These are phyloP conservation scores for Linnaemya tessellans DNA, from an alignment of 2,888 invertebrate genomes.

Conservation along the genomic window DNA sequence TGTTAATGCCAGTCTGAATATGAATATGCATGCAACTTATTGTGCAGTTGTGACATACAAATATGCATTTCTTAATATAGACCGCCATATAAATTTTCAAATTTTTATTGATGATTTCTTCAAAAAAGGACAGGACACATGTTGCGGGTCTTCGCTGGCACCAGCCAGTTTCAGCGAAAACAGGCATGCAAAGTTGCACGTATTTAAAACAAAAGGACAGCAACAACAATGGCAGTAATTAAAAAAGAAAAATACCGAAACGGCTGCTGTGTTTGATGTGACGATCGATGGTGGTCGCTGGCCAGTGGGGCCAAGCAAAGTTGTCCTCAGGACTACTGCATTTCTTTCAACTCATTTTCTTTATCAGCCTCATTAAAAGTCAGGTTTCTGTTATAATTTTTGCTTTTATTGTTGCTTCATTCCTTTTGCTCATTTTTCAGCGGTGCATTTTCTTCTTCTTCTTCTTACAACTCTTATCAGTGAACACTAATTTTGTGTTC, in stretches of 20 bases:
- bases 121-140: conserved; percentile 77
- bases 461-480: conserved; percentile 67
- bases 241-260: conserved; percentile 28
- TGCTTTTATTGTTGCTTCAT: conserved; percentile 1
- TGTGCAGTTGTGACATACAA: conserved; percentile 61
- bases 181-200: conserved; percentile 61
- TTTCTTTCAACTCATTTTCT: conserved; percentile 50
- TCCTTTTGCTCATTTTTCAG: conserved; percentile 29
- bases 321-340: conserved; percentile 64
- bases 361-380: conserved; percentile 71
- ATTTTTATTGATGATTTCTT: conserved; percentile 80
- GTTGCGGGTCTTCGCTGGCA: conserved; percentile 74
- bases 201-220: conserved; percentile 45
- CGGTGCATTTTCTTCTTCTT: conserved; percentile 7
- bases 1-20: neutral
- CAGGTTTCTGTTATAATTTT: conserved; percentile 65
- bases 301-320: conserved; percentile 38
- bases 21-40: neutral
- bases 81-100: conserved; percentile 78
- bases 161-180: conserved; percentile 38
- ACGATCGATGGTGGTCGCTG: conserved; percentile 45
- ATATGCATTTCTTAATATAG: conserved; percentile 78
- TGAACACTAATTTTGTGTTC: conserved; percentile 72
- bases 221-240: conserved; percentile 19
- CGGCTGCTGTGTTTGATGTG: conserved; percentile 66